A percentile compares a stretch with the other conserved stretches of the same genome.
phyloP scores from a whole-genome alignment of 2,888 invertebrate species.

The Teleogryllus oceanicus region DNA sequence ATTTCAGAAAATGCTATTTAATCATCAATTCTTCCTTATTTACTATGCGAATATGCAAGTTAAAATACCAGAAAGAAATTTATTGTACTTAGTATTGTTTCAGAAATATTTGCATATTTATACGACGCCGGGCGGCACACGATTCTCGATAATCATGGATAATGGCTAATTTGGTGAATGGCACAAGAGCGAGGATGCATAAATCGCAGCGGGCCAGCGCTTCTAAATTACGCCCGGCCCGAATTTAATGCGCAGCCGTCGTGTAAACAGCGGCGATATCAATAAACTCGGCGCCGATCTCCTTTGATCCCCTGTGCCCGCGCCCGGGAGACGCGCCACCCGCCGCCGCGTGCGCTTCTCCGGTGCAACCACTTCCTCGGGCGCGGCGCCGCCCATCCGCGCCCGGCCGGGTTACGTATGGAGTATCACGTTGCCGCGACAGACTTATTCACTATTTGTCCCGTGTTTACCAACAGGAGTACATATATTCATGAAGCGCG shows the following conservation, averaged over 20 bases:
- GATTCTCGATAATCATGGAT: background rate
- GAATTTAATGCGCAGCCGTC: background rate
- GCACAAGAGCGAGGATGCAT: background rate
- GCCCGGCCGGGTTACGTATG: background rate
- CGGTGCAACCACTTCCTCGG: background rate
- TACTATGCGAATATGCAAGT: no score
- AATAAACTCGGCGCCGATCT: background rate
- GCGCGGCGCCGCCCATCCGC: background rate
- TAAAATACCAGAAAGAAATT: no score
- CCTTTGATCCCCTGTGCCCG: background rate
- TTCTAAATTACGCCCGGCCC: background rate
- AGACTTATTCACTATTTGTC: conserved; percentile 18
- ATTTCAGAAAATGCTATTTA: no score
- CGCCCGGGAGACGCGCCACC: background rate
- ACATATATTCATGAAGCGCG: background rate
- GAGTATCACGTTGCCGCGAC: conserved; percentile 1
- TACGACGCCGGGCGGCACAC: background rate
- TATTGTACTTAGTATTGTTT: no score
- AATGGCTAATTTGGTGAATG: background rate
- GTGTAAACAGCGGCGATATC: conserved; percentile 18
- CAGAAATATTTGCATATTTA: no score
- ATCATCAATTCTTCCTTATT: no score
- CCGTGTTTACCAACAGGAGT: conserved; percentile 18
- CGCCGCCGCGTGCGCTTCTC: background rate
- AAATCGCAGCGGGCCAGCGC: background rate